Evolutionary conservation across 2,113 vertebrate genomes (phyloP).

Genomic region (Phoenicopterus ruber): DNA sequence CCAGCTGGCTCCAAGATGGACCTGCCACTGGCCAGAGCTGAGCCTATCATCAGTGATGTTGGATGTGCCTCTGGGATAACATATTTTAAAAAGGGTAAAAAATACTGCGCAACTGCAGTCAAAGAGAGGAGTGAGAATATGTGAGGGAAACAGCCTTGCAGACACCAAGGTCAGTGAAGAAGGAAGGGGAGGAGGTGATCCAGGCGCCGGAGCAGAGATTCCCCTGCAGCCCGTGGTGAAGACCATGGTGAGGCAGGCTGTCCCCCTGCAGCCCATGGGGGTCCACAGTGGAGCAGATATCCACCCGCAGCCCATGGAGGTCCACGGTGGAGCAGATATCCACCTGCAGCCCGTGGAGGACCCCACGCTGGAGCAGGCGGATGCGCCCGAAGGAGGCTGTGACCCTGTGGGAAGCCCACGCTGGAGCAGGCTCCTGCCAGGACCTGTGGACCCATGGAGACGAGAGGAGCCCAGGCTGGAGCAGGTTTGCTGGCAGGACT

Average conservation of each 20-base stretch:
- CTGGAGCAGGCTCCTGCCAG: background rate
- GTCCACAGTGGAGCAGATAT: background rate
- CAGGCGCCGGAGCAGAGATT: background rate
- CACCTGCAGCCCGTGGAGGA: background rate
- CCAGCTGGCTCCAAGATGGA: background rate
- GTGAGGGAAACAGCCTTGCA: background rate
- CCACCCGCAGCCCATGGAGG: background rate
- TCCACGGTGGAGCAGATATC: no score
- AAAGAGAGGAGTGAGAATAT: background rate
- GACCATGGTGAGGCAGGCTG: background rate
- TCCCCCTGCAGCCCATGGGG: background rate
- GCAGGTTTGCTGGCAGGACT: background rate
- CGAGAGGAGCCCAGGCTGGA: no score
- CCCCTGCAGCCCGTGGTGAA: accelerated
- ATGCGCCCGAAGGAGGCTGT: background rate
- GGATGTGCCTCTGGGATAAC: background rate
- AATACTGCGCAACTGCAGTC: background rate
- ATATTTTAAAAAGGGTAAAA: background rate
- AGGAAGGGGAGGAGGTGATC: background rate
- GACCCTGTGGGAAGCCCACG: accelerated
- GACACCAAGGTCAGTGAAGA: background rate
- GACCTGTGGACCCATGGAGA: background rate
- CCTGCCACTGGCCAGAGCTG: background rate
- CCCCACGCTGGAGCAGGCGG: accelerated
- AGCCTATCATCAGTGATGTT: background rate